These are phyloP conservation scores for Lycodopsis pacificus DNA, from an alignment of 2,797 vertebrate species.

Conservation along the genomic window DNA sequence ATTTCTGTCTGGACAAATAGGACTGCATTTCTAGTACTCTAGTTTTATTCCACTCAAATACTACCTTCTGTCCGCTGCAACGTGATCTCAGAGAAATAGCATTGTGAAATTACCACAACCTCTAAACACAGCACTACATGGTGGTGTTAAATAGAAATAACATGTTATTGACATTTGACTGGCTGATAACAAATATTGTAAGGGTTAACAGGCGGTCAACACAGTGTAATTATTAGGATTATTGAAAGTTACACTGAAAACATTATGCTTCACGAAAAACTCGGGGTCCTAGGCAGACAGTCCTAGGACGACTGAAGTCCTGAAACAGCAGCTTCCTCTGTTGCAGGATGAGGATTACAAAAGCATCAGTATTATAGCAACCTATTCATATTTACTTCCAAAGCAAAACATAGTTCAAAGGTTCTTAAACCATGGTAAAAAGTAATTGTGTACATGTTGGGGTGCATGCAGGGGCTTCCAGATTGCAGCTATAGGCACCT, in stretches of 20 bases:
- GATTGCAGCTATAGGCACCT: neutral
- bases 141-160: neutral
- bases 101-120: neutral
- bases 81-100: neutral
- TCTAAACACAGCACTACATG: neutral
- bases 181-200: neutral
- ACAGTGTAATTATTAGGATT: neutral
- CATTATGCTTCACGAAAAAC: neutral
- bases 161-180: neutral
- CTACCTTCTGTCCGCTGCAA: neutral
- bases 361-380: neutral
- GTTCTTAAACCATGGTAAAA: neutral
- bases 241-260: neutral
- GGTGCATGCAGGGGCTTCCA: neutral
- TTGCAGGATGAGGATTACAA: neutral
- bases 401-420: no score
- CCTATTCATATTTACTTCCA: neutral
- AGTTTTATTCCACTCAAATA: neutral
- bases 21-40: neutral
- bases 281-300: neutral
- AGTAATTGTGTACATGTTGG: neutral
- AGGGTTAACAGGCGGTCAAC: neutral
- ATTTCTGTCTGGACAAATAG: constrained; percentile 26
- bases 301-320: neutral
- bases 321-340: neutral